Evolutionary conservation across 2,797 vertebrate genomes (phyloP).

Genomic region (Poecilia picta): DNA sequence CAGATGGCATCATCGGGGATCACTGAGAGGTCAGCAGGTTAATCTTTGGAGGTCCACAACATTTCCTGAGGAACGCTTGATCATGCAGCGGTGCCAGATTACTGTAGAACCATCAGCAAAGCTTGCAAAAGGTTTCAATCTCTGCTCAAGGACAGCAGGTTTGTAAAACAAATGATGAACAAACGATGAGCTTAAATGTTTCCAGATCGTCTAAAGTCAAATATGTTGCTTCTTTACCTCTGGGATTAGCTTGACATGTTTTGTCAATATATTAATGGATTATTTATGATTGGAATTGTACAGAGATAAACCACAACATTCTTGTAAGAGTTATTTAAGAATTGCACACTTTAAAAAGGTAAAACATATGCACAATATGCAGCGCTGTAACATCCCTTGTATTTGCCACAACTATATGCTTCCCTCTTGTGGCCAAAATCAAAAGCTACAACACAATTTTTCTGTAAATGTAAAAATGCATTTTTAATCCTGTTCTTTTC

Average conservation of each 20-base stretch:
- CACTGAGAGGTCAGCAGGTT: not conserved
- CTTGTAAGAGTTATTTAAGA: not conserved
- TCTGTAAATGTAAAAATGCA: not conserved
- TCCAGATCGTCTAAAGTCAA: slow-evolving; percentile 34
- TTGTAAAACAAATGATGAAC: slow-evolving; percentile 13
- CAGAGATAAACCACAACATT: not conserved
- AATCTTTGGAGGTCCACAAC: not conserved
- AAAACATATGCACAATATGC: not conserved
- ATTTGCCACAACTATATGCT: slow-evolving; percentile 25
- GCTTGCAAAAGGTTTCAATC: not conserved
- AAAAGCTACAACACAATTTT: not conserved
- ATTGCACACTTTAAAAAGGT: not conserved
- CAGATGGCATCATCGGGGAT: not conserved
- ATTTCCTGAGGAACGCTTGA: not conserved
- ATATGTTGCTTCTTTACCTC: not conserved
- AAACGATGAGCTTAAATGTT: slow-evolving; percentile 24
- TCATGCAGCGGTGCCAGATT: slow-evolving; percentile 1
- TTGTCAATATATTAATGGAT: not conserved
- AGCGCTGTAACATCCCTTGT: not conserved
- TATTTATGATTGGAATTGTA: not conserved
- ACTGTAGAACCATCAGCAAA: not conserved
- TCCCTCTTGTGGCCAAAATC: slow-evolving; percentile 39
- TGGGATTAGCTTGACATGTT: not conserved
- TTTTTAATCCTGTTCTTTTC: not conserved
- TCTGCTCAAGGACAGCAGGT: not conserved